Evolutionary conservation across 2,113 vertebrate species (phyloP).

Genomic region (Calidris pygmaea): DNA sequence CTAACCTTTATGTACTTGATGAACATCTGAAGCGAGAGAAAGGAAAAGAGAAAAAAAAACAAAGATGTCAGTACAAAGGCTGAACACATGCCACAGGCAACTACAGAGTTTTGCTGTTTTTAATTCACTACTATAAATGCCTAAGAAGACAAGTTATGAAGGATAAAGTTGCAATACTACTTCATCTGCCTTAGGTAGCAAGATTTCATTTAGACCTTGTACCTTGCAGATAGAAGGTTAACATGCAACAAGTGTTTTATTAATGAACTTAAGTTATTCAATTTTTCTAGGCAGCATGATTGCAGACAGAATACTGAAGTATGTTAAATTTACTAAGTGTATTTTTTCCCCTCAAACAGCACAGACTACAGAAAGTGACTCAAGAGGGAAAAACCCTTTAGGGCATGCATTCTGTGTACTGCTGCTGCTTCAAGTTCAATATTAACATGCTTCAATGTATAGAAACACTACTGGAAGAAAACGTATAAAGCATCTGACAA

Average conservation of each 20-base stretch:
- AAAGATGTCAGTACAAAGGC: slow-evolving; percentile 85
- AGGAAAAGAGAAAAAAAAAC: slow-evolving; percentile 74
- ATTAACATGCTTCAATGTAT: neutral
- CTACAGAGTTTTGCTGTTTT: slow-evolving; percentile 55
- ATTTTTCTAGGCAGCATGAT: neutral
- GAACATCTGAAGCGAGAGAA: slow-evolving; percentile 99
- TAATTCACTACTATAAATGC: slow-evolving; percentile 43
- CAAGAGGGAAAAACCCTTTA: neutral
- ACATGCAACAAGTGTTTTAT: slow-evolving; percentile 2
- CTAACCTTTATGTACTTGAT: slow-evolving; percentile 99
- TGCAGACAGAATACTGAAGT: neutral
- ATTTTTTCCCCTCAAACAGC: neutral
- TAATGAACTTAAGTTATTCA: neutral
- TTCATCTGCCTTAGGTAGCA: slow-evolving; percentile 32
- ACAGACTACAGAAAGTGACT: neutral
- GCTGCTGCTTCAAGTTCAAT: neutral
- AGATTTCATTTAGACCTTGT: slow-evolving; percentile 14
- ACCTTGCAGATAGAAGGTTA: neutral
- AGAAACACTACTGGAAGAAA: neutral
- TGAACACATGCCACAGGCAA: slow-evolving; percentile 85
- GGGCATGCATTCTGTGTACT: neutral
- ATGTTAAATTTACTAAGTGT: neutral
- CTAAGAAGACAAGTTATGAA: neutral
- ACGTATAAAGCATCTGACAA: neutral
- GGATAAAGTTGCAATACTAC: slow-evolving; percentile 60